These are phyloP conservation scores for Holcopasites calliopsidis DNA, from an alignment of 1,140 invertebrate species.

Conservation along the genomic window DNA sequence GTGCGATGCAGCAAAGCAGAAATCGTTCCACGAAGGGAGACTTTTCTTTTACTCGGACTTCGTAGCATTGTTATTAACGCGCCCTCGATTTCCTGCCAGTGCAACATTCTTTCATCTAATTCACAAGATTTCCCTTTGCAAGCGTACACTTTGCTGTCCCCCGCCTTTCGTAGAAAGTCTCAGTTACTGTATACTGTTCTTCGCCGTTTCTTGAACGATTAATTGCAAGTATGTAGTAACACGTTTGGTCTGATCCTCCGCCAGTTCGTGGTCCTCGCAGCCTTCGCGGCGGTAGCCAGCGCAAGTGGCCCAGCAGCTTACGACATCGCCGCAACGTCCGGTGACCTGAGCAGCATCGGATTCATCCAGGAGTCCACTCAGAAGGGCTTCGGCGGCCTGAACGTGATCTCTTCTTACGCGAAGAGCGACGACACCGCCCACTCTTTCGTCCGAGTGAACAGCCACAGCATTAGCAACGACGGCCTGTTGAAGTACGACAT, in stretches of 20 bases:
- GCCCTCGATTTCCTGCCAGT: background rate
- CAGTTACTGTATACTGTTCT: too few relatives aligned
- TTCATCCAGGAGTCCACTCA: conserved; percentile 81
- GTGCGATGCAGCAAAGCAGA: background rate
- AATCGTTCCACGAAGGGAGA: background rate
- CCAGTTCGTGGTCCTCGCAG: conserved; percentile 69
- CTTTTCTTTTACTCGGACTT: background rate
- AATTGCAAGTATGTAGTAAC: too few relatives aligned
- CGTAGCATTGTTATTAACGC: background rate
- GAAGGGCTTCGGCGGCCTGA: conserved; percentile 80
- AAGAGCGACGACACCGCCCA: conserved; percentile 80
- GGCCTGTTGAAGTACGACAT: conserved; percentile 59
- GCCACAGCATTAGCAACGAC: conserved; percentile 80
- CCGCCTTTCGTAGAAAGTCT: too few relatives aligned
- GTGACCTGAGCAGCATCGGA: conserved; percentile 78
- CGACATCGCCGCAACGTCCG: conserved; percentile 77
- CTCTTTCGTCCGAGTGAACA: conserved; percentile 79
- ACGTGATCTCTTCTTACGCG: conserved; percentile 78
- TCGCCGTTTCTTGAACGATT: too few relatives aligned
- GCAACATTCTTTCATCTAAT: background rate
- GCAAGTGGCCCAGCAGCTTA: conserved; percentile 79
- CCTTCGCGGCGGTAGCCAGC: conserved; percentile 66
- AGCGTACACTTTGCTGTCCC: background rate
- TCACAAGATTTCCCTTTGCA: background rate
- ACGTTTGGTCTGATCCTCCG: too few relatives aligned